Conservation (phyloP, 2,797 vertebrate species). For the Spheniscus humboldti region DNA sequence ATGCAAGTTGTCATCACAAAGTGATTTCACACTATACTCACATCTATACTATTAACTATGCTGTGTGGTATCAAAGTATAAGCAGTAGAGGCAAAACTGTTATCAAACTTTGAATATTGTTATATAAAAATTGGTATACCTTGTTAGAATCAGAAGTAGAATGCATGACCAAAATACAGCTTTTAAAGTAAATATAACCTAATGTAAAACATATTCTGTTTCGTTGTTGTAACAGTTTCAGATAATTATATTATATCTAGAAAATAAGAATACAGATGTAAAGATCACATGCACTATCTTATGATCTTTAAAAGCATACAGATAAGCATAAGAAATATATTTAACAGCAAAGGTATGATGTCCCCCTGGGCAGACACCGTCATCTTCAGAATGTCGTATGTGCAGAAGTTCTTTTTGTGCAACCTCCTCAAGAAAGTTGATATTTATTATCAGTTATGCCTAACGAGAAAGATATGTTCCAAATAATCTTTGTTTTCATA, state of each 20-base stretch:
- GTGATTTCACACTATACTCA: not conserved
- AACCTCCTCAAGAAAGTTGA: not conserved
- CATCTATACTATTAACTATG: not conserved
- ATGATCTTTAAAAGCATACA: not conserved
- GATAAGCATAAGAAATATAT: not conserved
- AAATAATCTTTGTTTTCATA: not conserved
- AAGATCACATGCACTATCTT: not conserved
- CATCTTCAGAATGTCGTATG: rapidly evolving
- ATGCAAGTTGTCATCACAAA: not conserved
- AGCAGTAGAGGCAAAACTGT: not conserved
- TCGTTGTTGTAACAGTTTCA: not conserved
- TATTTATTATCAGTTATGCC: not conserved
- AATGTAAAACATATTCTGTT: not conserved
- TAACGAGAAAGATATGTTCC: not conserved
- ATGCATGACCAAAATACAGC: not conserved
- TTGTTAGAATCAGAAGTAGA: not conserved
- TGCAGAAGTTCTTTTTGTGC: not conserved
- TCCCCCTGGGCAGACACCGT: not conserved
- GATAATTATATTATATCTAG: not conserved
- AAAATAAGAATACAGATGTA: not conserved
- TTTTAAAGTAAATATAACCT: not conserved
- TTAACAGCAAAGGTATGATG: not conserved
- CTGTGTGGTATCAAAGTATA: not conserved
- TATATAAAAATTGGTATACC: not conserved
- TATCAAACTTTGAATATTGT: not conserved